These are phyloP conservation scores for Poecile montanus DNA, from an alignment of 2,797 vertebrate species.

Conservation along the genomic window DNA sequence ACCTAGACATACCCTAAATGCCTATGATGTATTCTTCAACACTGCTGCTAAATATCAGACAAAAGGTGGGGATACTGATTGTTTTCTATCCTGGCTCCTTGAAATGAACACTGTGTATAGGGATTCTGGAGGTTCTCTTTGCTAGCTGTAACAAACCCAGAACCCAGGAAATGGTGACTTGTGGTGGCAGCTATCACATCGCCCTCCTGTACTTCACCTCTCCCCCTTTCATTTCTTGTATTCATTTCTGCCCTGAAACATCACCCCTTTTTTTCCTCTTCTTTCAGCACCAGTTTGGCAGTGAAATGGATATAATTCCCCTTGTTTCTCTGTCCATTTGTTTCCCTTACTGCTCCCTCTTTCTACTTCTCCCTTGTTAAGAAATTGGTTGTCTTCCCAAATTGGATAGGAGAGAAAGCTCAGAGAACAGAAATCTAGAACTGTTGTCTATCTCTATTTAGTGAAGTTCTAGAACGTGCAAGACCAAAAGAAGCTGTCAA, in stretches of 20 bases:
- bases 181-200: neutral
- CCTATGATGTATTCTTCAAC: slow-evolving; percentile 65
- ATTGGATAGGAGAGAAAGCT: neutral
- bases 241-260: neutral
- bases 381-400: neutral
- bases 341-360: neutral
- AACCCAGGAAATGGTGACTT: slow-evolving; percentile 18
- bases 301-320: neutral
- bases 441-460: neutral
- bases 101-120: slow-evolving; percentile 37
- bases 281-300: slow-evolving; percentile 2
- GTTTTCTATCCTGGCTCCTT: slow-evolving; percentile 58
- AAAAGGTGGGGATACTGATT: slow-evolving; percentile 65
- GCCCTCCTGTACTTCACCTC: neutral
- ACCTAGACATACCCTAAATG: slow-evolving; percentile 66
- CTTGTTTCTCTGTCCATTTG: neutral
- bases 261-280: slow-evolving; percentile 23
- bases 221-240: neutral
- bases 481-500: neutral
- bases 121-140: slow-evolving; percentile 18
- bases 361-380: neutral
- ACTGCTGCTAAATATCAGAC: slow-evolving; percentile 64
- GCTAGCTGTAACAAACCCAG: neutral
- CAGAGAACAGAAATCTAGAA: neutral
- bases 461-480: neutral